Evolutionary conservation across 2,797 vertebrate species (phyloP).

Genomic region (Cossypha polioptera): DNA sequence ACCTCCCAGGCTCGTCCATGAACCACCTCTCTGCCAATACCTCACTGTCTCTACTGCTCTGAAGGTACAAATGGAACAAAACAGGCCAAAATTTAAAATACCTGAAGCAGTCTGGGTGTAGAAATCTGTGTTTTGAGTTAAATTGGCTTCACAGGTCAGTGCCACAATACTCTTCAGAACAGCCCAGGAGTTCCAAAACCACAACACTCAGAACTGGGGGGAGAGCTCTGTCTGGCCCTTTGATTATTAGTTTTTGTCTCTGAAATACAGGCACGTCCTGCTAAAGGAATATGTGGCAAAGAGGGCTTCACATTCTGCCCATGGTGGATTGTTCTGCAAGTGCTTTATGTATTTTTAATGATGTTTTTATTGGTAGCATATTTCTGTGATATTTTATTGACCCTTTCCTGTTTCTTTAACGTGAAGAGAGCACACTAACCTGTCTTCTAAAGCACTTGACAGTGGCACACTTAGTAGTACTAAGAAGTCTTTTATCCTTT

Average conservation of each 20-base stretch:
- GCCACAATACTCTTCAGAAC: neutral
- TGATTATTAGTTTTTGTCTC: neutral
- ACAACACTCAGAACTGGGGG: neutral
- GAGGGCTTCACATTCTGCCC: neutral
- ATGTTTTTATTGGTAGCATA: neutral
- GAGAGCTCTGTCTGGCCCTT: neutral
- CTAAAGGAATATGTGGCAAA: neutral
- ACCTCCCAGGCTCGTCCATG: neutral
- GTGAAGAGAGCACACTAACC: neutral
- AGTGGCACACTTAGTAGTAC: neutral
- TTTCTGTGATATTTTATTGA: constrained; percentile 24
- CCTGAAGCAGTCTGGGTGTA: neutral
- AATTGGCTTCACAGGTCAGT: neutral
- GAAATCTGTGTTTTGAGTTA: neutral
- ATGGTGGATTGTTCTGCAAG: neutral
- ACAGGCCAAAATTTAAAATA: neutral
- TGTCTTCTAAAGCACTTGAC: constrained; percentile 19
- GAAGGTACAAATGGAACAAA: neutral
- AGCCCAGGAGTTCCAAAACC: neutral
- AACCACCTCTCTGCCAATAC: neutral
- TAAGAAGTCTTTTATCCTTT: constrained; percentile 20
- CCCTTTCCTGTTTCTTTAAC: constrained; percentile 1
- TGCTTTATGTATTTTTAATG: neutral
- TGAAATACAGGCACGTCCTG: neutral
- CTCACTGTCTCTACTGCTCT: neutral